phyloP scores from a whole-genome alignment of 2,888 invertebrate genomes.

The Erpobdella octoculata region DNA sequence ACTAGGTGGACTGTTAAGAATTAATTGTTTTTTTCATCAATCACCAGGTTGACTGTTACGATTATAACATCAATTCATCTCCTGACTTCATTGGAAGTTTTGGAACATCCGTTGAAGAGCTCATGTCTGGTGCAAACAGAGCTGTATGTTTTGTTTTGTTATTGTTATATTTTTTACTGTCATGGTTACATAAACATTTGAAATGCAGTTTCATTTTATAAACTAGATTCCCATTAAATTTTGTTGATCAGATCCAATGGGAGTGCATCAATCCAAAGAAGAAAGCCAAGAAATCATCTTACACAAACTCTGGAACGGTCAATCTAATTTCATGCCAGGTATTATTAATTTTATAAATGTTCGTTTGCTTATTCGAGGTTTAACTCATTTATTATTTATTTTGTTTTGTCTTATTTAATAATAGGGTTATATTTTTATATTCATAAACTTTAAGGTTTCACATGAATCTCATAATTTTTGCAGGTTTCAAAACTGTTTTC shows the following conservation, averaged over 20 bases:
- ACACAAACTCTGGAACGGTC: conserved; percentile 47
- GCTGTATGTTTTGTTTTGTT: neutral
- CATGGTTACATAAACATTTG: neutral
- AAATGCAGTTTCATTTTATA: no score
- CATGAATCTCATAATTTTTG: no score
- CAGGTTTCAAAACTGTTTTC: conserved; percentile 43
- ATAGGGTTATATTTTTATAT: no score
- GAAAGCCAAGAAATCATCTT: conserved; percentile 41
- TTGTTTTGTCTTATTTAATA: no score
- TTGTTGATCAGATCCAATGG: conserved; percentile 34
- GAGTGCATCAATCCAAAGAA: conserved; percentile 38
- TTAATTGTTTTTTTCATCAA: neutral
- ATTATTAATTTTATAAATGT: neutral
- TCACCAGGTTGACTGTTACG: conserved; percentile 36
- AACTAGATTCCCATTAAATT: neutral
- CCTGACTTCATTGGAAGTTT: conserved; percentile 37
- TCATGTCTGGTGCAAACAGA: conserved; percentile 37
- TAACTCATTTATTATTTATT: no score
- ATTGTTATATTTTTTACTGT: conserved; percentile 1
- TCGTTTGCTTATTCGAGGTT: no score
- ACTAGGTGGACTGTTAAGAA: no score
- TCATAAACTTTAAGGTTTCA: no score
- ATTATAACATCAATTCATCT: conserved; percentile 34
- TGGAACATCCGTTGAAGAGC: conserved; percentile 38
- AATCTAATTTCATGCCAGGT: conserved; percentile 9